A percentile compares a stretch with the other conserved stretches of the same genome.
Conservation (phyloP, 1,140 invertebrate genomes). For the Drosophila jambulina region DNA sequence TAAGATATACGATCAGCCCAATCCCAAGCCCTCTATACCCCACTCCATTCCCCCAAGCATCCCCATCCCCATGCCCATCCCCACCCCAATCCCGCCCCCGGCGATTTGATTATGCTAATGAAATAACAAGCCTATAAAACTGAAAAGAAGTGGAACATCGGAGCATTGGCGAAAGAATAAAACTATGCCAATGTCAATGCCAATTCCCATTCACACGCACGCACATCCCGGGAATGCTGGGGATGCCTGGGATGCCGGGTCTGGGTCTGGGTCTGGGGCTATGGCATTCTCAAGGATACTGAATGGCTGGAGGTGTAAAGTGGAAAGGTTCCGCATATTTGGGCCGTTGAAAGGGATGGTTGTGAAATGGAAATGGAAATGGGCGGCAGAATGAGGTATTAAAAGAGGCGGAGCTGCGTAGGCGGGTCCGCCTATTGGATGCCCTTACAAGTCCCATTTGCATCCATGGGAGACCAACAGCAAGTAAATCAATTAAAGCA, state of each 20-base stretch:
- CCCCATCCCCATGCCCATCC: background rate
- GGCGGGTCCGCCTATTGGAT: background rate
- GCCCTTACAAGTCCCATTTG: constrained; percentile 5
- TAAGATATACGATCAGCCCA: constrained; percentile 60
- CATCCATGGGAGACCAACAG: background rate
- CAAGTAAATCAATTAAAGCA: constrained; percentile 9
- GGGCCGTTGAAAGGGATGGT: constrained; percentile 14
- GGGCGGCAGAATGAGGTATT: background rate
- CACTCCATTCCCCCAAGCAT: too few species aligned
- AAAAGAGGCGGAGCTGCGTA: background rate
- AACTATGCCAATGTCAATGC: constrained; percentile 69
- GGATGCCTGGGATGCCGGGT: background rate
- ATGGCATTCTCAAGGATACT: background rate
- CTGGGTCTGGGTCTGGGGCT: background rate
- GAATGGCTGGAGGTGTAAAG: constrained; percentile 18
- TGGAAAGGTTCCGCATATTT: constrained; percentile 31
- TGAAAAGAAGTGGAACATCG: constrained; percentile 36
- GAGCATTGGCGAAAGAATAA: constrained; percentile 37
- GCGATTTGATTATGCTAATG: constrained; percentile 80
- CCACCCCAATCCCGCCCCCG: constrained; percentile 5
- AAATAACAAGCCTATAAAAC: constrained; percentile 80
- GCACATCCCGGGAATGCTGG: constrained; percentile 24
- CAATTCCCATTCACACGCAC: constrained; percentile 59
- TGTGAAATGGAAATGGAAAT: constrained; percentile 18
- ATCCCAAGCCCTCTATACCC: background rate